phyloP scores from a whole-genome alignment of 2,888 invertebrate species.

The Tanytarsus gracilentus region DNA sequence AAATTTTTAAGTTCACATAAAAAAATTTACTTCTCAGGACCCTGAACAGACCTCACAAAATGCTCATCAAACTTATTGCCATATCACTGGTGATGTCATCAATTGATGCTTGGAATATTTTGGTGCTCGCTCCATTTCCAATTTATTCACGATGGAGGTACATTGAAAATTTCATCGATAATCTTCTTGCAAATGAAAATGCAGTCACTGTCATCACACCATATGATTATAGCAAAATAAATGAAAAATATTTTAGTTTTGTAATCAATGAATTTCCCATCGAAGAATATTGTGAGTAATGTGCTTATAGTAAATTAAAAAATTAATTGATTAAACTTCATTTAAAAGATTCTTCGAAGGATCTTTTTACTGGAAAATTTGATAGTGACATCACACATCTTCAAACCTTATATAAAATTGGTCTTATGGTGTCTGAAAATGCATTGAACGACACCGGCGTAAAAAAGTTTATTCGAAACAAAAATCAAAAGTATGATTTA shows the following conservation, averaged over 20 bases:
- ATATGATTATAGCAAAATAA: slow-evolving; percentile 37
- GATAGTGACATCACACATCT: slow-evolving; percentile 39
- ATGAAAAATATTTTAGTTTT: slow-evolving; percentile 42
- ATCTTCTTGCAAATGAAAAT: slow-evolving; percentile 44
- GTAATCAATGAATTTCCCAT: slow-evolving; percentile 33
- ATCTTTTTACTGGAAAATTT: slow-evolving; percentile 39
- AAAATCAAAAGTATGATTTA: slow-evolving; percentile 42
- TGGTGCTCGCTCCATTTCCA: slow-evolving; percentile 42
- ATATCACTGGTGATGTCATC: slow-evolving; percentile 12
- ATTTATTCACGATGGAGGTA: slow-evolving; percentile 43
- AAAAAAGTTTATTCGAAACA: slow-evolving; percentile 36
- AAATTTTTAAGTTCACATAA: no score
- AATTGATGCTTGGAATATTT: slow-evolving; percentile 34
- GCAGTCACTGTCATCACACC: slow-evolving; percentile 35
- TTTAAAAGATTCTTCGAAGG: slow-evolving; percentile 37
- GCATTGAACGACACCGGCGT: slow-evolving; percentile 38
- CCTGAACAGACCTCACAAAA: no score
- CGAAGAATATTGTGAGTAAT: slow-evolving; percentile 29
- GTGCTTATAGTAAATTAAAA: neutral
- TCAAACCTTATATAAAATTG: slow-evolving; percentile 39
- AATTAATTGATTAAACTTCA: neutral
- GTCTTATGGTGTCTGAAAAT: slow-evolving; percentile 37
- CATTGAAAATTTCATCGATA: slow-evolving; percentile 40
- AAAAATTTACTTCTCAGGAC: no score
- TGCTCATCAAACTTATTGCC: neutral